These are phyloP conservation scores for Saturnia pavonia DNA, from an alignment of 2,888 invertebrate genomes.

Conservation along the genomic window DNA sequence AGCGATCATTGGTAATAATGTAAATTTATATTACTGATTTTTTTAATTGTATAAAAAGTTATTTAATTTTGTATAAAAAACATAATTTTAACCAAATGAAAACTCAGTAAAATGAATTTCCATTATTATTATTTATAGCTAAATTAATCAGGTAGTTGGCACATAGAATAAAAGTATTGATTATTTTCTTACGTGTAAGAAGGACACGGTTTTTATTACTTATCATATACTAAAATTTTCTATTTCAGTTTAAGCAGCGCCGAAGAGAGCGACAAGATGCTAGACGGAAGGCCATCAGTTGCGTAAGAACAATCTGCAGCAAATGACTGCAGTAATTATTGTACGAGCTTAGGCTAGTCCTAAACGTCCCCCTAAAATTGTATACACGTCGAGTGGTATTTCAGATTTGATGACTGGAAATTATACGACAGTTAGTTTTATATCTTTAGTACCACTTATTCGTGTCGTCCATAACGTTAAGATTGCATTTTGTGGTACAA, in stretches of 20 bases:
- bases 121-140: too few relatives aligned
- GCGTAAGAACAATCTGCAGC: constrained; percentile 63
- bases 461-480: constrained; percentile 47
- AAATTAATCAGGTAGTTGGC: too few relatives aligned
- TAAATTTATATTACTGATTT: too few relatives aligned
- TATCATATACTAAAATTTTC: constrained; percentile 26
- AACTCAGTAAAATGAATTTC: too few relatives aligned
- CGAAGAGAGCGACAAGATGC: constrained; percentile 89
- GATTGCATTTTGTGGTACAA: constrained; percentile 75
- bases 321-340: constrained; percentile 35
- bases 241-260: constrained; percentile 83
- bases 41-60: too few relatives aligned
- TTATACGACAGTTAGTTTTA: constrained; percentile 29
- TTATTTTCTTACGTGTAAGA: too few relatives aligned
- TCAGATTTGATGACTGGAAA: constrained; percentile 32
- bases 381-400: constrained; percentile 45
- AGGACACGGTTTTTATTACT: not conserved
- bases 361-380: constrained; percentile 51
- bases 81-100: too few relatives aligned
- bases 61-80: too few relatives aligned
- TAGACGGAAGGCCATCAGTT: constrained; percentile 87
- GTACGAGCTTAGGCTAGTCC: constrained; percentile 52
- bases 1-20: too few relatives aligned
- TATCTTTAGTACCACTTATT: constrained; percentile 44
- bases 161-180: too few relatives aligned